Base-by-base conservation (phyloP, 2,113 vertebrate genomes). In the Craseonycteris thonglongyai region DNA sequence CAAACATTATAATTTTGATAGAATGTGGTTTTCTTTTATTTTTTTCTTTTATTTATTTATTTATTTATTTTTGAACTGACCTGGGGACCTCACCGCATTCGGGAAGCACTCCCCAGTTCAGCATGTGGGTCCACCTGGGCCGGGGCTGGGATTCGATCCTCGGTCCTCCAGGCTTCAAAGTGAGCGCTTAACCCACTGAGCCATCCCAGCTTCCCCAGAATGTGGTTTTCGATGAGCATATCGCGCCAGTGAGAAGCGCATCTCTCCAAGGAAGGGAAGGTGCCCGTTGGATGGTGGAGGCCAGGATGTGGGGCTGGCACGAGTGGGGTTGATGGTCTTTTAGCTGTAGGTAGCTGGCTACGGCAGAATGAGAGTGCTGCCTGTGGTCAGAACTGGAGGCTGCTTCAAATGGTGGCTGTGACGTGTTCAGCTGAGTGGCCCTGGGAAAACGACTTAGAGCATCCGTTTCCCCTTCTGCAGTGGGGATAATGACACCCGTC, bases 261-360 rank as follows among this genome's bases (percentile, higher is more conserved):
- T 74, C 63, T 7, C 49, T 96, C 26, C 63, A 69, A 96, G 93
- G 88, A 47, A 68, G 54, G 18, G 89, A 91, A 90, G 95, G 56
- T 4, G 74, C 10, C 11, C 1, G 10, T 90, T 28, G 15, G 1
- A 35, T 4, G 13, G 38, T 19, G 6, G 56, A 19, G 54, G 74
- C n/a, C 11, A 22, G 49, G n/a, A 40, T 61, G n/a, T 33, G 19
- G 22, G 45, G 58, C 15, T 5, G 14, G 49, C 11, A 7, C 0
- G 4, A 9, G 26, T 47, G 49, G 33, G 6, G 6, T 9, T 33
- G 21, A 28, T 8, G 14, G 26, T 56, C 76, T 86, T 45, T 42
- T 35, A 30, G 58, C 18, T 26, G 7, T 15, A 54, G 47, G 65
- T 6, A 6, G 16, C 74, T 59, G n/a, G n/a, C n/a, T n/a, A 42